A percentile compares a stretch with the other conserved stretches of the same genome.
These are phyloP conservation scores for Jordanella pulchra DNA, from an alignment of 2,797 vertebrate genomes.

Conservation along the genomic window DNA sequence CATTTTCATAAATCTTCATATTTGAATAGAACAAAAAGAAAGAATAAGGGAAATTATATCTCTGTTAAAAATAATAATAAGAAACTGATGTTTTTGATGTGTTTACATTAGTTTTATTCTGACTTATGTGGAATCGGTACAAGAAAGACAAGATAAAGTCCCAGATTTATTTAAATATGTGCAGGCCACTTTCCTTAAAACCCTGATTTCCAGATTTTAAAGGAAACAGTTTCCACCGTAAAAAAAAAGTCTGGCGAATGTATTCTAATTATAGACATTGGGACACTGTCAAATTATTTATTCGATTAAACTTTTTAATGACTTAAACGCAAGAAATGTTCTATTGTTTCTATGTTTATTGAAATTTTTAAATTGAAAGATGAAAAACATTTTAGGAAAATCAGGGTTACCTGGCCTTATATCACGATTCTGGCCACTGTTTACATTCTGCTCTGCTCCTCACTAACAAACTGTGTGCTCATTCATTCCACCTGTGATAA, in stretches of 20 bases:
- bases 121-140: not conserved
- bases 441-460: too few species aligned
- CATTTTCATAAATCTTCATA: not conserved
- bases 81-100: not conserved
- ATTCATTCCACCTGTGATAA: too few species aligned
- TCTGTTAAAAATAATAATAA: not conserved
- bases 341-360: not conserved
- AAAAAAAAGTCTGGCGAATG: not conserved
- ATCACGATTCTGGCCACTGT: too few species aligned
- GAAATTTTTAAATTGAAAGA: not conserved
- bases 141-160: not conserved
- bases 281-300: not conserved
- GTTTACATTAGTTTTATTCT: not conserved
- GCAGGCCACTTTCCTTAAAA: not conserved
- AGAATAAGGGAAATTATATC: not conserved
- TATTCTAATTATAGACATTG: too few species aligned
- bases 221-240: not conserved
- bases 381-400: not conserved
- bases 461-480: too few species aligned
- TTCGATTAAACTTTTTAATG: not conserved
- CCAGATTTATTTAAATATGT: not conserved
- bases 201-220: not conserved
- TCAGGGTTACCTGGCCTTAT: not conserved
- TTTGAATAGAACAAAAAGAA: too few species aligned
- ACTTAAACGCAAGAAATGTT: not conserved